Base-by-base conservation (phyloP, 1,140 invertebrate genomes). In the Colletes gigas region DNA sequence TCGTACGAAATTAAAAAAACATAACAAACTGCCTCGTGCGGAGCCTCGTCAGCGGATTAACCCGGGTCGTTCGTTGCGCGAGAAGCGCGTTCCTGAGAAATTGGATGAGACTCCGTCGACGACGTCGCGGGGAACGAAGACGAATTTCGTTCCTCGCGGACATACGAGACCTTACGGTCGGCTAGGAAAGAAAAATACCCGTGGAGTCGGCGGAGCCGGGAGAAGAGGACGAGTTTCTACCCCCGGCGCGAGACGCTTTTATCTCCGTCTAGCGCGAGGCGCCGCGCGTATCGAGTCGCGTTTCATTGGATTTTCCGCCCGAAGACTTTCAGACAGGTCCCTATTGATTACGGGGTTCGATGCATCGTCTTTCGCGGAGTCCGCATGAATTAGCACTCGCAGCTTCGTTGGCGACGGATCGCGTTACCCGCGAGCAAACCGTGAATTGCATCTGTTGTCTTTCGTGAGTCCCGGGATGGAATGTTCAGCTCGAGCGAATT, bases 221-320 rank as follows among this genome's bases (percentile, higher is more conserved):
- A 52, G 59, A 62, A 63, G 54, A 15, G 30, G 63, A 60, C 47
- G 60, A 60, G 52, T 65, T 21, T 50, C 50, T 50, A 9, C 50
- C 50, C 50, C 50, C 50, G 9, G 9, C 57, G 21, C n/a, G 54
- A 57, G 66, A 76, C 30, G 67, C 47, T 47, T 78, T 87, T 83
- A 82, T 89, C 83, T 65, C n/a, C 54, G 66, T 86, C 76, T 78
- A 82, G 63, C 72, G 59, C 80, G 83, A 88, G 90, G 89, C 90
- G 89, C 91, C 91, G 83, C 85, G 86, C 87, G 87, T 87, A 88
- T 89, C 87, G 84, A 73, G 84, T 86, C 79, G 87, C 86, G 90
- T 90, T 92, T 92, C 89, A 90, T 92, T 86, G 79, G 88, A 89
- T 92, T 92, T 92, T 90, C 90, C 84, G 90, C 84, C 83, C 84